Base-by-base conservation (phyloP, 2,113 vertebrate species). In the Polypterus senegalus region DNA sequence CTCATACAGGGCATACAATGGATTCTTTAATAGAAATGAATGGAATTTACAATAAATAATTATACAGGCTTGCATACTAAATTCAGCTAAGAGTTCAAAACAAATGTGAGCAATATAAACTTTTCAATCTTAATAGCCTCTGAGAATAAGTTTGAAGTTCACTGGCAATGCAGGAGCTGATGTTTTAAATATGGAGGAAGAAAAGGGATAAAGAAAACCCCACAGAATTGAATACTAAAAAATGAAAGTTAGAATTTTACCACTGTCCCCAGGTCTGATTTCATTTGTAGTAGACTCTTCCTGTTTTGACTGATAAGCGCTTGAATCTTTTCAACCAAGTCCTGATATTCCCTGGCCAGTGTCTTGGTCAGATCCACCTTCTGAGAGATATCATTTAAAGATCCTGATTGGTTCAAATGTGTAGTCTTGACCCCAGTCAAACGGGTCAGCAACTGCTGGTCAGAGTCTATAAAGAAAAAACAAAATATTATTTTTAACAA, bases 221-320 rank as follows among this genome's bases (percentile, higher is more conserved):
- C 27, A 27, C 27, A 27, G 27, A 27, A 27, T 27, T 27, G 27
- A 27, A 27, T 27, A 27, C 27, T 27, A 27, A 27, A n/a, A 27
- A 27, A 27, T 27, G 27, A 27, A 27, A 27, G 27, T 27, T 27
- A 27, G 27, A 27, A 27, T 27, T 27, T 27, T 27, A 96, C 95
- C 45, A 70, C 56, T 45, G 4, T 58, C 5, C 1, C 46, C 43
- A 93, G 74, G 52, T 81, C 46, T 0, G 64, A n/a, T 49, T 76
- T 71, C 0, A 27, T 27, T 27, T 27, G 27, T 27, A 27, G 27
- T 73, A 98, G 77, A 55, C 83, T 78, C 62, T 69, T 62, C 61
- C 67, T 81, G 70, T 89, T 77, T 55, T 77, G 77, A 5, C 63
- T 57, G 47, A 92, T 70, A 59, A 93, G 78, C 53, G 7, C 63